phyloP scores from a whole-genome alignment of 2,113 vertebrate species.

The Todiramphus saurophagus region DNA sequence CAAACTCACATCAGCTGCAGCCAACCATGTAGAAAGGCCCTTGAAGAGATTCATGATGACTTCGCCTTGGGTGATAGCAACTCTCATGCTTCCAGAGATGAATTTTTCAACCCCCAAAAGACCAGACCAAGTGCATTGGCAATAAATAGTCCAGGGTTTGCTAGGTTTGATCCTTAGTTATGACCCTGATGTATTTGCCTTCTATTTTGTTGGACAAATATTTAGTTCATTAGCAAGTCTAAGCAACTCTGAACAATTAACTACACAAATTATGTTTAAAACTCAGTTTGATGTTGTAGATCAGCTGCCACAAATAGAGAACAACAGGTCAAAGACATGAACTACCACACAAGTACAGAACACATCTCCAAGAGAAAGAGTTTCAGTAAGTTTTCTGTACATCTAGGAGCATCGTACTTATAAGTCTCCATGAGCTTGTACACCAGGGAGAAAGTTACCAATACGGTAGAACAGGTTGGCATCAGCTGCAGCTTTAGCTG shows the following conservation, averaged over 20 bases:
- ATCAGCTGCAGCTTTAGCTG: neutral
- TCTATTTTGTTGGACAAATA: neutral
- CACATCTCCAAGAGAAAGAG: neutral
- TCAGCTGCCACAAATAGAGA: neutral
- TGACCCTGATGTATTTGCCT: neutral
- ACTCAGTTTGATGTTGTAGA: neutral
- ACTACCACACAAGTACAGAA: neutral
- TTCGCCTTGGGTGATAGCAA: neutral
- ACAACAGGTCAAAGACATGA: neutral
- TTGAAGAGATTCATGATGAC: rapidly evolving
- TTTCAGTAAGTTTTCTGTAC: neutral
- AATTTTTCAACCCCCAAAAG: neutral
- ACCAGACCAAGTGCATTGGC: neutral
- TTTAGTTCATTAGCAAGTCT: neutral
- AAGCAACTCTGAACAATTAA: neutral
- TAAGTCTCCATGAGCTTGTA: neutral
- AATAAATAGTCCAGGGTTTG: neutral
- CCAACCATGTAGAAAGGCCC: rapidly evolving
- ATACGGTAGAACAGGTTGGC: neutral
- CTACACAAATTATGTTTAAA: neutral
- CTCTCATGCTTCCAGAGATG: neutral
- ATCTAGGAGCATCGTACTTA: neutral
- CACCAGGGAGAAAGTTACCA: neutral
- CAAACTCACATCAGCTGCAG: neutral
- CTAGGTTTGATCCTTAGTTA: neutral